Evolutionary conservation across 2,113 vertebrate genomes (phyloP).

Genomic region (Neodontobutis hainanensis): DNA sequence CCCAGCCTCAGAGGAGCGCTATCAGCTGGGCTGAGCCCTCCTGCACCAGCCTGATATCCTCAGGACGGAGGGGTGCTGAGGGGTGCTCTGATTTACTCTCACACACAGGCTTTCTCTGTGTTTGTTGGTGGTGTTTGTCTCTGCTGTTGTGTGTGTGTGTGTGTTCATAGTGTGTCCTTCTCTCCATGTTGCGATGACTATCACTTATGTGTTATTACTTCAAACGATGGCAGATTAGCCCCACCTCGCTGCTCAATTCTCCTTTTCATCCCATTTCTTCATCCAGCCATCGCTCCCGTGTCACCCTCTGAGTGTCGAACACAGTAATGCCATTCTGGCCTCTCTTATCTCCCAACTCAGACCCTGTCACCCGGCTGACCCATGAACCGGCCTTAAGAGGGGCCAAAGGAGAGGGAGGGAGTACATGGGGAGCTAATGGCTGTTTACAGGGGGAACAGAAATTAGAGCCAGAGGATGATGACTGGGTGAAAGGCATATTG

Average conservation of each 20-base stretch:
- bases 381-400: constrained; percentile 66
- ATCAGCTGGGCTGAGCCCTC: constrained; percentile 75
- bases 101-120: constrained; percentile 51
- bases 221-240: constrained; percentile 75
- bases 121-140: constrained; percentile 52
- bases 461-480: background rate
- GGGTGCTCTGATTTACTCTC: constrained; percentile 69
- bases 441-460: constrained; percentile 15
- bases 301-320: constrained; percentile 63
- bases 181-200: constrained; percentile 71
- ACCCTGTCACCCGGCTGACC: constrained; percentile 74
- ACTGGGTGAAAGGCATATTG: constrained; percentile 13
- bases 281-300: constrained; percentile 42
- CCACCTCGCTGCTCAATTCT: constrained; percentile 38
- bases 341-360: constrained; percentile 78
- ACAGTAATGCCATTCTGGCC: constrained; percentile 74
- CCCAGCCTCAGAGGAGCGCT: constrained; percentile 74
- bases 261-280: constrained; percentile 48
- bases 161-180: constrained; percentile 17
- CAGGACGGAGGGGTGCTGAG: constrained; percentile 64
- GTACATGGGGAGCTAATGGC: constrained; percentile 23
- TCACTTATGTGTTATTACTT: constrained; percentile 75
- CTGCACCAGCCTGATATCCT: constrained; percentile 78
- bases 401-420: constrained; percentile 12
- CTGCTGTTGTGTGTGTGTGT: constrained; percentile 13